Conservation (phyloP, 2,888 invertebrate genomes). For the Synergus laeviventris region DNA sequence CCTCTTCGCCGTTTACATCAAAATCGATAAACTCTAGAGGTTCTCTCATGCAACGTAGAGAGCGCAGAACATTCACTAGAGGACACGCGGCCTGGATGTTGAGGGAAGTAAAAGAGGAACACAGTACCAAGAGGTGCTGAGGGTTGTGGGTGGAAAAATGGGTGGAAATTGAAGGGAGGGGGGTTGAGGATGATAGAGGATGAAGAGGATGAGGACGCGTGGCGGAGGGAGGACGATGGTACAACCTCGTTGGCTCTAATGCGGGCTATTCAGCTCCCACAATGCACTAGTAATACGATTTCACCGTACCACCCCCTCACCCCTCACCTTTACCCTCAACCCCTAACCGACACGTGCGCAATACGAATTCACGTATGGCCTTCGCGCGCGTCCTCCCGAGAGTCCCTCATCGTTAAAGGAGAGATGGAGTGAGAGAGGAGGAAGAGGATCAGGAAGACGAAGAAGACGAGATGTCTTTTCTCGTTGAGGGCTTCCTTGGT, state of each 20-base stretch:
- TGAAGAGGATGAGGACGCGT: constrained; percentile 49
- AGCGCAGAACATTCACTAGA: constrained; percentile 55
- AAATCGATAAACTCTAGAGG: constrained; percentile 60
- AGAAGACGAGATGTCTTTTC: constrained; percentile 30
- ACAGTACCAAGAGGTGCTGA: constrained; percentile 47
- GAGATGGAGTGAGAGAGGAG: background rate
- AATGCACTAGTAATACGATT: constrained; percentile 75
- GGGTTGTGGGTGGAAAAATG: constrained; percentile 41
- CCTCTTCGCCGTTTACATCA: constrained; percentile 52
- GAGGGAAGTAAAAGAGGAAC: constrained; percentile 50
- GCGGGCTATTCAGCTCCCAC: constrained; percentile 73
- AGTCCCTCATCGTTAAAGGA: constrained; percentile 42
- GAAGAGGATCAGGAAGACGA: background rate
- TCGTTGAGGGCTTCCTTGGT: constrained; percentile 44
- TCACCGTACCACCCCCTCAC: constrained; percentile 62
- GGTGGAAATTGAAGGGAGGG: constrained; percentile 39
- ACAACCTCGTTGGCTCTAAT: constrained; percentile 73
- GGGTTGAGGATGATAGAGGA: constrained; percentile 48
- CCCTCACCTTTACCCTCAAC: constrained; percentile 43
- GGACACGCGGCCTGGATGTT: constrained; percentile 45
- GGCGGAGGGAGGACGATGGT: constrained; percentile 55
- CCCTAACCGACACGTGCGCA: constrained; percentile 47
- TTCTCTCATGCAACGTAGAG: constrained; percentile 59
- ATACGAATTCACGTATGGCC: constrained; percentile 52
- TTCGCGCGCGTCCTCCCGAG: constrained; percentile 49